Conservation (phyloP, 53 echinoderm and acorn worm genomes). For the Actinopyga echinites region DNA sequence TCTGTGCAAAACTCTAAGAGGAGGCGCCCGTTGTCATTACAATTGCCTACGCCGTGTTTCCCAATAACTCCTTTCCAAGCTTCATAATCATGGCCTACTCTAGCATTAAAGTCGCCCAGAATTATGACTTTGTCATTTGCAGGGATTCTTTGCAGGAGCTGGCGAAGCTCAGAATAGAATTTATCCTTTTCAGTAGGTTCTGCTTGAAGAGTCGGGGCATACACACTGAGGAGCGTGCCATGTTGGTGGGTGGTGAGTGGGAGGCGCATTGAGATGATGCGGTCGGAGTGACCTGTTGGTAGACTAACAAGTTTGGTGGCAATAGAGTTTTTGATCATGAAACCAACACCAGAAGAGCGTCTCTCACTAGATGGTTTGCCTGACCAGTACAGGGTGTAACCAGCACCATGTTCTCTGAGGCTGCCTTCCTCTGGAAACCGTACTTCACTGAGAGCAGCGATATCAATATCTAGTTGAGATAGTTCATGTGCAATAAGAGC, state of each 20-base stretch:
- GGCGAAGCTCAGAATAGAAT: conserved; percentile 54
- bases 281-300: conserved; percentile 63
- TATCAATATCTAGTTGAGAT: conserved; percentile 42
- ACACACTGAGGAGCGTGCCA: conserved; percentile 55
- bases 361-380: conserved; percentile 48
- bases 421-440: conserved; percentile 51
- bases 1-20: conserved; percentile 42
- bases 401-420: conserved; percentile 51
- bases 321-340: conserved; percentile 63
- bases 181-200: conserved; percentile 49
- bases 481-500: conserved; percentile 54
- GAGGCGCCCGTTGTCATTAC: conserved; percentile 44
- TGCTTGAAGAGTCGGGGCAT: conserved; percentile 66
- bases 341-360: conserved; percentile 56
- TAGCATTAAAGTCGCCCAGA: conserved; percentile 56
- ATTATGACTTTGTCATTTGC: conserved; percentile 49
- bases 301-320: conserved; percentile 39
- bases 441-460: conserved; percentile 58
- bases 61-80: conserved; percentile 49
- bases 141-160: conserved; percentile 26
- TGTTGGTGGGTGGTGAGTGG: conserved; percentile 19
- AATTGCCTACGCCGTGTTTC: conserved; percentile 35
- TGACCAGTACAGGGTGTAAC: conserved; percentile 70
- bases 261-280: conserved; percentile 58
- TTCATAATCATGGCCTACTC: conserved; percentile 41